These are phyloP conservation scores for Natator depressus DNA, from an alignment of 2,113 vertebrate genomes.

Conservation along the genomic window DNA sequence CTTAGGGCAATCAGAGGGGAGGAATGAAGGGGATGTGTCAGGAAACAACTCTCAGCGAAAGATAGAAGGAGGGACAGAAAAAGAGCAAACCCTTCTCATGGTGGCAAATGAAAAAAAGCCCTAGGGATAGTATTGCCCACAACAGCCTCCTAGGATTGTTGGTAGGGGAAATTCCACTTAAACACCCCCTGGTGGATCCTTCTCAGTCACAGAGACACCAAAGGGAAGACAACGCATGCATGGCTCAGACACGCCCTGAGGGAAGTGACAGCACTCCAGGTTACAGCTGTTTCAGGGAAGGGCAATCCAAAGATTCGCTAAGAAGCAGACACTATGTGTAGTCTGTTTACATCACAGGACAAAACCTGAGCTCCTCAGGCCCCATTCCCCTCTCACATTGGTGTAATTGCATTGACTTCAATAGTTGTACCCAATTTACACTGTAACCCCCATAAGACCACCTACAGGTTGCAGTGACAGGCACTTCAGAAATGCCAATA, in stretches of 20 bases:
- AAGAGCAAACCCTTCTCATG: not conserved
- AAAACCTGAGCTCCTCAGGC: not conserved
- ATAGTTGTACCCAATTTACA: not conserved
- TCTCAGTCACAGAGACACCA: not conserved
- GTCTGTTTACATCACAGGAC: not conserved
- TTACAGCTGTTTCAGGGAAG: not conserved
- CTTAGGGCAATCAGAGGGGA: not conserved
- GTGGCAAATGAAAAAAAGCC: not conserved
- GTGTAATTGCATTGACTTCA: not conserved
- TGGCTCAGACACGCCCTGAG: not conserved
- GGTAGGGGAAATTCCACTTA: not conserved
- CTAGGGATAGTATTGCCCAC: not conserved
- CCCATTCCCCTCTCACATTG: not conserved
- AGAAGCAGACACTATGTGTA: not conserved
- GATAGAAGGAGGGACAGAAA: not conserved
- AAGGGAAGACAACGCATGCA: not conserved
- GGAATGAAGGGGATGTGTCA: not conserved
- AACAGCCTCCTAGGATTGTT: not conserved
- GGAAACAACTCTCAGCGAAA: not conserved
- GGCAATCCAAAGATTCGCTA: not conserved
- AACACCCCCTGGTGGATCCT: not conserved
- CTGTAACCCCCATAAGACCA: not conserved
- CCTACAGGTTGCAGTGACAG: not conserved
- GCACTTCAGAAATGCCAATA: not conserved
- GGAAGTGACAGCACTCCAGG: not conserved